Evolutionary conservation across 2,797 vertebrate species (phyloP).

Genomic region (Malacoraja senta): DNA sequence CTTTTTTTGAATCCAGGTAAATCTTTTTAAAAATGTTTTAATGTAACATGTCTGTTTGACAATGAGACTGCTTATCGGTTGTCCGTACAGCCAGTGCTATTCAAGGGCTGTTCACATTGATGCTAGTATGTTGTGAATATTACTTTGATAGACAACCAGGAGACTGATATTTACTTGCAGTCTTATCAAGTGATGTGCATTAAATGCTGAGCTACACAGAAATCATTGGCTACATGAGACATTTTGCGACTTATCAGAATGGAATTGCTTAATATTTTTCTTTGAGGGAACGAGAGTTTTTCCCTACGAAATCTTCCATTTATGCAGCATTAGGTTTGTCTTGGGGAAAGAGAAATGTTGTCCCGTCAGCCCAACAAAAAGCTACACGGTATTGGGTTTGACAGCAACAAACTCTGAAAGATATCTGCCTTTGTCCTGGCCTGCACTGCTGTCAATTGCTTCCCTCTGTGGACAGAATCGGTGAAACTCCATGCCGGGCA

Average conservation of each 20-base stretch:
- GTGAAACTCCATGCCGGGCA: neutral
- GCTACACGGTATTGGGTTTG: conserved; percentile 3
- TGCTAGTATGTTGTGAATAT: neutral
- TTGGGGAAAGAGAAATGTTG: neutral
- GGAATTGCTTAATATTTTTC: conserved; percentile 17
- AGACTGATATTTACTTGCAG: conserved; percentile 22
- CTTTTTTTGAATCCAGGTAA: neutral
- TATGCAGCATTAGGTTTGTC: neutral
- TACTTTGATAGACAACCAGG: neutral
- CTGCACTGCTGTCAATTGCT: neutral
- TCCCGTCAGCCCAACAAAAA: neutral
- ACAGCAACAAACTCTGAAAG: neutral
- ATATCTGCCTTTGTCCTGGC: conserved; percentile 1
- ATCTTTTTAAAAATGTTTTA: too few relatives aligned
- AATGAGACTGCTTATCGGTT: neutral
- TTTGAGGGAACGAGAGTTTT: neutral
- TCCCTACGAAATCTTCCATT: neutral
- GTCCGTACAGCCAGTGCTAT: neutral
- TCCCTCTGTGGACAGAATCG: neutral
- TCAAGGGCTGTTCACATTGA: neutral
- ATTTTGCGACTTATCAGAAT: conserved; percentile 3
- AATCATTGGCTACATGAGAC: conserved; percentile 2
- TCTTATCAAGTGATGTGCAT: conserved; percentile 25
- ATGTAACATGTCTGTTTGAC: too few relatives aligned
- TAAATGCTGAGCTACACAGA: neutral